Evolutionary conservation across 2,888 invertebrate genomes (phyloP).

Genomic region (Ganaspis brasiliensis): DNA sequence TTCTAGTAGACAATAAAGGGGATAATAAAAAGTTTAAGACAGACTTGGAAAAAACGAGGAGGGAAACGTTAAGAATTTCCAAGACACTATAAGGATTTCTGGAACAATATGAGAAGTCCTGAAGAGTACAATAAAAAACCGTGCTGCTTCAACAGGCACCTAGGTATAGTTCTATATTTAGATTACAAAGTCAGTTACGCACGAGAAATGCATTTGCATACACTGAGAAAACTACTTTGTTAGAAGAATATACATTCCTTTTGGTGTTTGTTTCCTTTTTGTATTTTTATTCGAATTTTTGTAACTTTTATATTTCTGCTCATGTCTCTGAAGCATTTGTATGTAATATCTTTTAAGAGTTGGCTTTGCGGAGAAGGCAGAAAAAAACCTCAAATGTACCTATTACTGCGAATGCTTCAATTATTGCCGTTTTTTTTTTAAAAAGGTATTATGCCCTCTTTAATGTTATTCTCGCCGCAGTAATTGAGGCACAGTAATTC

Average conservation of each 20-base stretch:
- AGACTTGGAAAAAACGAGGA: neutral
- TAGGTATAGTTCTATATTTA: neutral
- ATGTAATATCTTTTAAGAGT: too few species aligned
- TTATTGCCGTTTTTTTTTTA: too few species aligned
- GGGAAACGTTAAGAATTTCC: neutral
- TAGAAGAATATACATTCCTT: neutral
- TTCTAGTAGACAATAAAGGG: neutral
- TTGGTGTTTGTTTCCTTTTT: neutral
- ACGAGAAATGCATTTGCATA: slow-evolving; percentile 11
- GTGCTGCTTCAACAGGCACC: neutral
- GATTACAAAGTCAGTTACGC: neutral
- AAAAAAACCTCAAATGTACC: too few species aligned
- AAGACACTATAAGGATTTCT: neutral
- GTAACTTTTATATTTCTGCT: neutral
- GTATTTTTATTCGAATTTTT: neutral
- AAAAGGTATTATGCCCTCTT: too few species aligned
- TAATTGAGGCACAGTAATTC: too few species aligned
- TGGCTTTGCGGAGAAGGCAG: too few species aligned
- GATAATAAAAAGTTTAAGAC: neutral
- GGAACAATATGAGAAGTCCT: slow-evolving; percentile 8
- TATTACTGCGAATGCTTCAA: too few species aligned
- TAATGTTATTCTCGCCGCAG: too few species aligned
- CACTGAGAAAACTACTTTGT: neutral
- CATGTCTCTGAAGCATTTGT: too few species aligned
- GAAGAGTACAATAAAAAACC: neutral